A percentile compares a stretch with the other conserved stretches of the same genome.
Conservation (phyloP, 2,113 vertebrate species). For the Pangasianodon gigas region DNA sequence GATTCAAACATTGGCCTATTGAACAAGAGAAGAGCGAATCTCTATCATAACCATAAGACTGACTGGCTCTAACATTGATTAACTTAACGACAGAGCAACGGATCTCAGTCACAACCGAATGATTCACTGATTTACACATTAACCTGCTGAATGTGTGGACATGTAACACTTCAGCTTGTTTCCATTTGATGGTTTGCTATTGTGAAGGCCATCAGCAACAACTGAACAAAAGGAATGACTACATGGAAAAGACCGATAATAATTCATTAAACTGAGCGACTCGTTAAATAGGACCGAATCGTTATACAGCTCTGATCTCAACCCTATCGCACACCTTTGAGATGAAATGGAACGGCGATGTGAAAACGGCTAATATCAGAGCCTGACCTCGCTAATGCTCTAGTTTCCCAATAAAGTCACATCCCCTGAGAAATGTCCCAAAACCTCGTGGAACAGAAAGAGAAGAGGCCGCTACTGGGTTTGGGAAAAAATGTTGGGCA, state of each 20-base stretch:
- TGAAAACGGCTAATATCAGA: neutral
- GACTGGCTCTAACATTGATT: neutral
- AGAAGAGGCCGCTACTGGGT: neutral
- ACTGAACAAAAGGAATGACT: neutral
- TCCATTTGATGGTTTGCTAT: neutral
- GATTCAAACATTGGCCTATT: neutral
- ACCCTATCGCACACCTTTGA: neutral
- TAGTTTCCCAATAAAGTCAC: neutral
- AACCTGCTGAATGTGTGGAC: neutral
- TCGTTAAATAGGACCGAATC: neutral
- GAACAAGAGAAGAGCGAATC: neutral
- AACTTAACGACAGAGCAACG: neutral
- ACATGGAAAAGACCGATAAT: neutral
- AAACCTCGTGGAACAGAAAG: conserved; percentile 1
- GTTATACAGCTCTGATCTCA: neutral
- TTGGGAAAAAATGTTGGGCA: neutral
- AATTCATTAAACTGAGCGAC: neutral
- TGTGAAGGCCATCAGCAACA: neutral
- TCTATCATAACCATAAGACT: neutral
- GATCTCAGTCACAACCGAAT: neutral
- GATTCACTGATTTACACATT: neutral
- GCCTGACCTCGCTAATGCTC: neutral
- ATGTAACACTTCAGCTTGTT: neutral
- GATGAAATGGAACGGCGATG: neutral
- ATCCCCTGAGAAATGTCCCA: neutral